Evolutionary conservation across 2,888 invertebrate species (phyloP).

Genomic region (Hirtodrosophila histrioides): DNA sequence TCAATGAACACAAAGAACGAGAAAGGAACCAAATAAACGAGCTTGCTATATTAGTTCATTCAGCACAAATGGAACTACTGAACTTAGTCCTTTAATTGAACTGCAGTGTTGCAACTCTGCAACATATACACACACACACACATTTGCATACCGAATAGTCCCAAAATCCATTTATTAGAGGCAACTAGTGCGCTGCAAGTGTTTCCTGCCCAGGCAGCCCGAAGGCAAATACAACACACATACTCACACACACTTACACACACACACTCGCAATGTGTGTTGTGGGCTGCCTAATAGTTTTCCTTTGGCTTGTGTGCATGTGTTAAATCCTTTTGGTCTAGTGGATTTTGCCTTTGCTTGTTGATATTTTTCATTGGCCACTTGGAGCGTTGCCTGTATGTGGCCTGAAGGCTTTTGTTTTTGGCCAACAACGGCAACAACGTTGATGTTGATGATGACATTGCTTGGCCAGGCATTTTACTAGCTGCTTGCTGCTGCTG

Average conservation of each 20-base stretch:
- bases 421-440: slow-evolving; percentile 43
- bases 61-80: too few relatives aligned
- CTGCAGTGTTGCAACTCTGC: too few relatives aligned
- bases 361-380: slow-evolving; percentile 64
- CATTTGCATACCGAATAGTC: slow-evolving; percentile 10
- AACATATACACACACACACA: slow-evolving; percentile 1
- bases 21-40: too few relatives aligned
- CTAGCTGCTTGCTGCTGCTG: slow-evolving; percentile 9
- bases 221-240: slow-evolving; percentile 6
- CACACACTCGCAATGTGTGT: neutral
- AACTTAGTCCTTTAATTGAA: too few relatives aligned
- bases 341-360: slow-evolving; percentile 53
- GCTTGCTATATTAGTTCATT: too few relatives aligned
- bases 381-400: slow-evolving; percentile 34
- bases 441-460: slow-evolving; percentile 47
- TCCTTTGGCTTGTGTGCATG: slow-evolving; percentile 21
- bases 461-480: slow-evolving; percentile 28
- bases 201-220: slow-evolving; percentile 21
- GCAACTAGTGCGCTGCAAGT: slow-evolving; percentile 50
- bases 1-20: too few relatives aligned
- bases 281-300: slow-evolving; percentile 49
- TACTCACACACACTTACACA: slow-evolving; percentile 12
- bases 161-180: slow-evolving; percentile 60
- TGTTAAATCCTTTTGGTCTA: slow-evolving; percentile 57
- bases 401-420: slow-evolving; percentile 38